These are phyloP conservation scores for Ciconia boyciana DNA, from an alignment of 2,113 vertebrate genomes.

Conservation along the genomic window DNA sequence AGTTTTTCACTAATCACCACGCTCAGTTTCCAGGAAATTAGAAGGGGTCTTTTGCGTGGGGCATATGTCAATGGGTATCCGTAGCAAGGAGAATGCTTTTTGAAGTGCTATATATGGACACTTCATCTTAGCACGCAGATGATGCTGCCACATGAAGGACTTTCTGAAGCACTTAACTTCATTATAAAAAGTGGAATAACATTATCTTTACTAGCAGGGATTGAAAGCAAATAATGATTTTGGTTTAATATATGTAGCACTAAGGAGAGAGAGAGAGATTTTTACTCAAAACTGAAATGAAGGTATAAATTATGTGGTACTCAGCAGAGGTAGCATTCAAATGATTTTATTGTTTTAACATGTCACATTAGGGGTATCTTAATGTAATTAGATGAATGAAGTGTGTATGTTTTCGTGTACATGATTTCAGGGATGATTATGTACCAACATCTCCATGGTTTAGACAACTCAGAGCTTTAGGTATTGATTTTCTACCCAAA, in stretches of 20 bases:
- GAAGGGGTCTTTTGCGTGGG: background rate
- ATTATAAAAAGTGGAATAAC: slow-evolving; percentile 35
- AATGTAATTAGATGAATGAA: background rate
- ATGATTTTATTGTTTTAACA: background rate
- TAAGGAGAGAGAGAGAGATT: background rate
- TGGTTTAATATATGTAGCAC: background rate
- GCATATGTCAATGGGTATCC: background rate
- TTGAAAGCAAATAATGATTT: slow-evolving; percentile 21
- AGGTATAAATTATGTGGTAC: background rate
- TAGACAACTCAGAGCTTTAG: background rate
- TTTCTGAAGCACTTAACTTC: slow-evolving; percentile 35
- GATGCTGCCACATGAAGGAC: background rate
- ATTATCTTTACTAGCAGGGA: background rate
- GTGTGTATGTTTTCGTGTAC: background rate
- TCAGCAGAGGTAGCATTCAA: background rate
- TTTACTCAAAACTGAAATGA: background rate
- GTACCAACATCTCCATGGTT: background rate
- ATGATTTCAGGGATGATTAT: background rate
- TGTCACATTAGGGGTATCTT: background rate
- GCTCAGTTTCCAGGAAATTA: background rate
- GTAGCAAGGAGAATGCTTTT: background rate
- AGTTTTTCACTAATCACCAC: background rate
- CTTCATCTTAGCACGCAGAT: background rate
- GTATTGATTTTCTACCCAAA: background rate
- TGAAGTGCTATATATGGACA: background rate